Base-by-base conservation (phyloP, 2,797 vertebrate species). In the Melanotaenia nigrans region DNA sequence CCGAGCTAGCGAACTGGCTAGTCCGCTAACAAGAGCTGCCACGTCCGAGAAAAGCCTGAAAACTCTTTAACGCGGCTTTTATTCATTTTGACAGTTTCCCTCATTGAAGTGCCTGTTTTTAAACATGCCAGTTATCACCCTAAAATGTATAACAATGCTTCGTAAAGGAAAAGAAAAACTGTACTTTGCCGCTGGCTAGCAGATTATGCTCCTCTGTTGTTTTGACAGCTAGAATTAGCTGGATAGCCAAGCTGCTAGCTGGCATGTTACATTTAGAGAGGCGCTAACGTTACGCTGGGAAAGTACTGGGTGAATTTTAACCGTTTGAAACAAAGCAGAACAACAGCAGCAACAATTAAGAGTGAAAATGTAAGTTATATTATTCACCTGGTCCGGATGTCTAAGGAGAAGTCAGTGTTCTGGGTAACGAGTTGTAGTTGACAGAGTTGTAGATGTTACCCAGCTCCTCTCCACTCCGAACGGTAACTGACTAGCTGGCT, bases 141-240 rank as follows among this genome's bases (percentile, higher is more conserved):
- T n/a, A 20, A 5, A 22, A 3, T 16, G 4, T 22, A 16, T 6
- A 42, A 53, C 10, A 57, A 59, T 3, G 55, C 35, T 14, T 47
- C 35, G 66, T 32, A 40, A 22, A 57, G 55, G 51, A 20, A 81
- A 57, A 71, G 55, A 20, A 61, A 60, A 58, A 47, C 78, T n/a
- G 63, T 35, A 67, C 49, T 77, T 60, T 81, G 32, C 36, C 10
- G 57, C 65, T 75, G 86, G 85, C 82, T 85, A 83, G 78, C 87
- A 85, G 85, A 89, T 85, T 86, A 86, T n/a, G 80, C 57, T 51
- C 24, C 68, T 75, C 77, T 78, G 90, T 89, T 91, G 87, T 93
- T 91, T 87, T 90, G 92, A 92, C 90, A 89, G 84, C 57, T 68
- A 79, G 81, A 86, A 88, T 88, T 90, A 91, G 90, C 90, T 62